These are phyloP conservation scores for Aphelinus certus DNA, from an alignment of 1,140 invertebrate species.

Conservation along the genomic window DNA sequence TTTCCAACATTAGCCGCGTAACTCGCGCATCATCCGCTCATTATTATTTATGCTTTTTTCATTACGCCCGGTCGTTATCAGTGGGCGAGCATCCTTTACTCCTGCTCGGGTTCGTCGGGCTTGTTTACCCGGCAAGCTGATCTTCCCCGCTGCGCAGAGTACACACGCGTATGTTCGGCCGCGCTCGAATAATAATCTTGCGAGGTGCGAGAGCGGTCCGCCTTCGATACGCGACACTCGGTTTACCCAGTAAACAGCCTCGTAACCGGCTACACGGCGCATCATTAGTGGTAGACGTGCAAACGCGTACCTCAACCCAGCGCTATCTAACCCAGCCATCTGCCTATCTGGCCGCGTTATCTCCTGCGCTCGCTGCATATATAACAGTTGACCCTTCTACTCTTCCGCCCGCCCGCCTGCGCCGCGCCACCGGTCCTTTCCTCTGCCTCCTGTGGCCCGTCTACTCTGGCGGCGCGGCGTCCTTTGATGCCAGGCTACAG, in stretches of 20 bases:
- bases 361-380: conserved; percentile 14
- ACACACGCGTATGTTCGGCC: conserved; percentile 15
- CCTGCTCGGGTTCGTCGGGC: conserved; percentile 30
- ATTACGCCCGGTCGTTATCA: conserved; percentile 28
- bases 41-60: conserved; percentile 34
- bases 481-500: neutral
- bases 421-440: neutral
- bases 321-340: neutral
- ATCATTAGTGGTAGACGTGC: conserved; percentile 59
- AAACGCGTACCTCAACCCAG: conserved; percentile 46
- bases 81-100: conserved; percentile 40
- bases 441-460: neutral
- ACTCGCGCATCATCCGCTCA: neutral
- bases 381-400: neutral
- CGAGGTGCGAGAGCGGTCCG: conserved; percentile 38
- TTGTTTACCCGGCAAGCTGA: conserved; percentile 32
- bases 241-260: conserved; percentile 61
- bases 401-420: neutral
- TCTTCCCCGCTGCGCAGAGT: neutral
- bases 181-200: conserved; percentile 54
- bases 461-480: neutral
- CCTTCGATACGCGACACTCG: conserved; percentile 43
- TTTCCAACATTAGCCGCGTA: conserved; percentile 33
- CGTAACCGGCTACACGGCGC: conserved; percentile 54
- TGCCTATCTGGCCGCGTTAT: conserved; percentile 10